Evolutionary conservation across 2,113 vertebrate species (phyloP).

Genomic region (Phasianus colchicus): DNA sequence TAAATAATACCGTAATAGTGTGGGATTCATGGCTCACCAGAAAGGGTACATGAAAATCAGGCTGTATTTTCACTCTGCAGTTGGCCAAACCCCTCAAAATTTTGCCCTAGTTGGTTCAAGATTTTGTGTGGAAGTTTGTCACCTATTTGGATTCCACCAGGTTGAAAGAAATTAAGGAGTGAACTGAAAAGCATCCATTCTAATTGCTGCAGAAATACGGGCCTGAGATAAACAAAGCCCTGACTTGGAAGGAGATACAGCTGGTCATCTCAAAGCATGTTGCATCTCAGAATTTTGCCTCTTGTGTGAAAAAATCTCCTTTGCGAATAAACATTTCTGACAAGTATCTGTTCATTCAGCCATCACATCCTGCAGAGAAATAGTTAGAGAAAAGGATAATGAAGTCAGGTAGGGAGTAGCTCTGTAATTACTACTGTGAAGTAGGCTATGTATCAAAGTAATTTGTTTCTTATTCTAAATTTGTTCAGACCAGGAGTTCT

Average conservation of each 20-base stretch:
- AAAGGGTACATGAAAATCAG: neutral
- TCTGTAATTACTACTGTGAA: neutral
- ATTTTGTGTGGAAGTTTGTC: neutral
- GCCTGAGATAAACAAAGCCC: neutral
- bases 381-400: neutral
- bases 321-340: neutral
- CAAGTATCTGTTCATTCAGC: neutral
- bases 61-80: neutral
- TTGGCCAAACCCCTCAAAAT: neutral
- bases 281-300: neutral
- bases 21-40: neutral
- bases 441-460: neutral
- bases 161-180: neutral
- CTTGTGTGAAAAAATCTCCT: neutral
- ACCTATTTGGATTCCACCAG: neutral
- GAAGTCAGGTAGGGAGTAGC: neutral
- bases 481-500: neutral
- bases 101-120: neutral
- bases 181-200: neutral
- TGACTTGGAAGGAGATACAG: neutral
- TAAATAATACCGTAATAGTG: neutral
- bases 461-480: neutral
- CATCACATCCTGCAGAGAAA: neutral
- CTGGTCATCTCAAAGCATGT: fast-evolving
- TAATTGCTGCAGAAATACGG: neutral